phyloP scores from a whole-genome alignment of 2,888 invertebrate genomes.

The Tetragonula carbonaria region DNA sequence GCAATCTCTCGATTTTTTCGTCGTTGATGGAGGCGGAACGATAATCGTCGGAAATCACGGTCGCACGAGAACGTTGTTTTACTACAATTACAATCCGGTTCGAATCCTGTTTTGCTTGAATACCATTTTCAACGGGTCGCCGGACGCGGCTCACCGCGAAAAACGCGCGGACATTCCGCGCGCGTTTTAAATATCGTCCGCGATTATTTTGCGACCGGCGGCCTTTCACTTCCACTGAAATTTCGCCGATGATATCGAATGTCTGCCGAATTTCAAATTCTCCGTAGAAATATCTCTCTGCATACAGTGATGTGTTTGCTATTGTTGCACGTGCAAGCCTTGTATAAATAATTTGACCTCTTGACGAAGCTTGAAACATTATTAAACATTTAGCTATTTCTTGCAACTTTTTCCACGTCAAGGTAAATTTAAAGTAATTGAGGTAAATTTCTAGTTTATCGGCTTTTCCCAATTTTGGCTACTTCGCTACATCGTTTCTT shows the following conservation, averaged over 20 bases:
- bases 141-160: neutral
- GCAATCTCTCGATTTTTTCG: constrained; percentile 29
- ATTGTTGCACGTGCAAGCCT: neutral
- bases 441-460: too few relatives aligned
- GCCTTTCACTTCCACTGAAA: neutral
- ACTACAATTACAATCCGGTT: constrained; percentile 33
- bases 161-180: neutral
- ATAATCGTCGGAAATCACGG: constrained; percentile 41
- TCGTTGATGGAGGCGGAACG: constrained; percentile 32
- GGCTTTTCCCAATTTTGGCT: too few relatives aligned
- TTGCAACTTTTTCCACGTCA: neutral
- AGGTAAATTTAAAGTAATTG: neutral
- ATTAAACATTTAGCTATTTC: neutral
- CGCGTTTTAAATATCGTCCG: constrained; percentile 3
- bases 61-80: constrained; percentile 32
- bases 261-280: neutral
- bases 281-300: neutral
- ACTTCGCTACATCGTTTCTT: too few relatives aligned
- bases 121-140: neutral
- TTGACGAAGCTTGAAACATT: neutral
- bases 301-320: neutral
- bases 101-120: constrained; percentile 40
- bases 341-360: neutral
- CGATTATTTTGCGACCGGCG: constrained; percentile 11
- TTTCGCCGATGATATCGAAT: neutral